Percentiles rank a stretch among this genome's conserved stretches.
phyloP scores from a whole-genome alignment of 2,888 invertebrate genomes.

The Diplazon laetatorius region DNA sequence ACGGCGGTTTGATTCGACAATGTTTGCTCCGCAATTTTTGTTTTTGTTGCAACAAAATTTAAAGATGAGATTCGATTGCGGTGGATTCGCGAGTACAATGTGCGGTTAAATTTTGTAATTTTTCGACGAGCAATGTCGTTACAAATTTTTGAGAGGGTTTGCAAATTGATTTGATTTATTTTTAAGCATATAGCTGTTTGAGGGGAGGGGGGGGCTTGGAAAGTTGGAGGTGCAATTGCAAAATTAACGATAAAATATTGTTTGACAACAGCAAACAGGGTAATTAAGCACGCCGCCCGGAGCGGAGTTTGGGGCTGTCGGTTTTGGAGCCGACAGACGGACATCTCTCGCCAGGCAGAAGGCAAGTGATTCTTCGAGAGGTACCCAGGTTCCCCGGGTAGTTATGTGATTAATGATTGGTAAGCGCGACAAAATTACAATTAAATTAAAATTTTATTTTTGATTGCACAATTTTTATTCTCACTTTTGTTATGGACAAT shows the following conservation, averaged over 20 bases:
- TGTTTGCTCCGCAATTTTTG: not conserved
- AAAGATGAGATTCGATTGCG: not conserved
- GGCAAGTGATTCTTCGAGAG: constrained; percentile 77
- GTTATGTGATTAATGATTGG: constrained; percentile 83
- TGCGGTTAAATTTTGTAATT: no score
- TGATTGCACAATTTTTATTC: not conserved
- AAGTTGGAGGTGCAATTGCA: not conserved
- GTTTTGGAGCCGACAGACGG: constrained; percentile 72
- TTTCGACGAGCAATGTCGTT: no score
- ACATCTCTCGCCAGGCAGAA: constrained; percentile 72
- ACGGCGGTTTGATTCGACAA: no score
- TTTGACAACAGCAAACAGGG: constrained; percentile 72
- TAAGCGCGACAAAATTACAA: constrained; percentile 71
- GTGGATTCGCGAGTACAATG: no score
- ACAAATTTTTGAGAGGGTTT: no score
- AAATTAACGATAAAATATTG: constrained; percentile 32
- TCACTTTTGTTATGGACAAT: constrained; percentile 20
- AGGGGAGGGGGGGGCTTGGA: no score
- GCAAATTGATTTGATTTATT: no score
- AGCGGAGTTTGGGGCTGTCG: constrained; percentile 77
- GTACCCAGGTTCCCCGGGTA: constrained; percentile 80
- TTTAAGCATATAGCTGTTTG: no score
- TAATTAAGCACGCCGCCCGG: constrained; percentile 74
- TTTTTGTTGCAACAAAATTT: not conserved
- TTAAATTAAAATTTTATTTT: no score